These are phyloP conservation scores for Tadarida brasiliensis DNA, from an alignment of 2,797 vertebrate genomes.

Conservation along the genomic window DNA sequence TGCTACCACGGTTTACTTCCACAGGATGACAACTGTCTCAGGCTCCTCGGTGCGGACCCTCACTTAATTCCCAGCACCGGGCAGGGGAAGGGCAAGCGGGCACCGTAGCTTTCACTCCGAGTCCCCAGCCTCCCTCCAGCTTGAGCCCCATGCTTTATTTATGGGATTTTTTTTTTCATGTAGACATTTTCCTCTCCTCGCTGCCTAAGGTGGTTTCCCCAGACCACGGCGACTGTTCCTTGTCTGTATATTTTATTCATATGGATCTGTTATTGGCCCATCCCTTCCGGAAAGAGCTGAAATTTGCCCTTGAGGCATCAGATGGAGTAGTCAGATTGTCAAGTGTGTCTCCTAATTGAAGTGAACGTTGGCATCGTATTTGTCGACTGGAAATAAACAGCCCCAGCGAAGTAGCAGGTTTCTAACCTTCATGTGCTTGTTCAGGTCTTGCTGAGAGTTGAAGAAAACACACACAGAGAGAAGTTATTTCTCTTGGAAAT, in stretches of 20 bases:
- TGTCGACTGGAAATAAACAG: constrained; percentile 89
- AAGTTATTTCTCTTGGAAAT: constrained; percentile 51
- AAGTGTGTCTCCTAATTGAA: constrained; percentile 90
- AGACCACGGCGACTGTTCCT: constrained; percentile 81
- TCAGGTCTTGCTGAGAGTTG: constrained; percentile 77
- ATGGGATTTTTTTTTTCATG: constrained; percentile 32
- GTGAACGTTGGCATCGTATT: constrained; percentile 88
- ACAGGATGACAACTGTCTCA: neutral
- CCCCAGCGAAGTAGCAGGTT: constrained; percentile 85
- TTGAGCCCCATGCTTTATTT: constrained; percentile 76
- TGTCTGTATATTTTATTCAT: constrained; percentile 87
- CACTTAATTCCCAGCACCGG: neutral
- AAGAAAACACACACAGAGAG: constrained; percentile 50
- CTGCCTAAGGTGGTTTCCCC: constrained; percentile 77
- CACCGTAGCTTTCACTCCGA: neutral
- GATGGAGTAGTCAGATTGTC: constrained; percentile 90
- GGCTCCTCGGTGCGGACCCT: neutral
- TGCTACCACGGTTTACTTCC: neutral
- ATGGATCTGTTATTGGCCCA: constrained; percentile 81
- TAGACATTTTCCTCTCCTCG: constrained; percentile 80
- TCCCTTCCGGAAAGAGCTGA: constrained; percentile 87
- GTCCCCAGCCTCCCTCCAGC: neutral
- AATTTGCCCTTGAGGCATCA: constrained; percentile 91
- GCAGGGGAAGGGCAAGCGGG: neutral
- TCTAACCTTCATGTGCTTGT: constrained; percentile 73